Base-by-base conservation (phyloP, 1,140 invertebrate genomes). In the Procambarus virginalis region DNA sequence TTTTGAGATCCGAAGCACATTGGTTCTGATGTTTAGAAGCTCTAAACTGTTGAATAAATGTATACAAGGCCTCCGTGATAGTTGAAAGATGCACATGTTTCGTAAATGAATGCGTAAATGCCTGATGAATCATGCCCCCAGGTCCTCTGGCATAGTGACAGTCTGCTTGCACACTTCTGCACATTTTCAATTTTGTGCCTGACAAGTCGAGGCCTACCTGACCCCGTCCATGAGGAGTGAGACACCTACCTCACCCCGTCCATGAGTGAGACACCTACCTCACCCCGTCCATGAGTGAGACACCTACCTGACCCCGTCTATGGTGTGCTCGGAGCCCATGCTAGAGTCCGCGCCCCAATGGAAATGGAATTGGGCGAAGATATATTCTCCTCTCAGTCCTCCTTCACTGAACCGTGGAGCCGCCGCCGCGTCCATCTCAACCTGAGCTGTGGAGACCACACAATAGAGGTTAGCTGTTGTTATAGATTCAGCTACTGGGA, bases 271-370 rank as follows among this genome's bases (percentile, higher is more conserved):
- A 55, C 5, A 10, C 51, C 10, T 55, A 55, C 46, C 46, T 55
- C 17, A 81, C 22, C 20, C 80, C 64, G 2, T 55, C 51, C 5
- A 55, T 55, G 51, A 10, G 8, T 55, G 51, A 92, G 51, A 55
- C 12, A 17, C 60, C n/a, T 93, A 96, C 93, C 94, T 94, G 85
- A 93, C 93, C 46, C 95, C 95, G 92, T 98, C 97, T 34, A 99
- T 96, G 46, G 95, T 95, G 94, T 98, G 98, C 94, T 99, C 98
- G 1, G 97, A 98, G 49, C 98, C 98, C 78, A 96, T 93, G 0
- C 95, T 94, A 92, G 98, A 96, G 86, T 97, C 96, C 75, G 96
- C 95, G 0, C 98, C 98, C 97, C 97, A 98, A 93, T 98, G 97
- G 89, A 98, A 96, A 94, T 98, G 97, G 70, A 97, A 94, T 93